A percentile compares a stretch with the other conserved stretches of the same genome.
Conservation (phyloP, 2,888 invertebrate genomes). For the Pasiphila rectangulata region DNA sequence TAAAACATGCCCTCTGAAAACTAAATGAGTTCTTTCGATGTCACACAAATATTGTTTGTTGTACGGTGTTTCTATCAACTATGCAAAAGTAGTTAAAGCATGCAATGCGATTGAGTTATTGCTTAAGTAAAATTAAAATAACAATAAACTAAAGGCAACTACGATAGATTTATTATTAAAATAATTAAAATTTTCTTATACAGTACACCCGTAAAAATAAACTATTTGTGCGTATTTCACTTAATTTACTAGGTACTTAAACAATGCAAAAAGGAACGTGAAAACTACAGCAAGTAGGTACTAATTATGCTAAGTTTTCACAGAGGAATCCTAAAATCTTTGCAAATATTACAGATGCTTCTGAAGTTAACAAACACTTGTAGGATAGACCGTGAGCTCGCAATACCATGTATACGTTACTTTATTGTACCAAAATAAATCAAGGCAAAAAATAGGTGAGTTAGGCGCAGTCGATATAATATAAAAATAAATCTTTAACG, state of each 20-base stretch:
- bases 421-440: too few species aligned
- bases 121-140: constrained; percentile 1
- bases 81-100: not conserved
- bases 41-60: not conserved
- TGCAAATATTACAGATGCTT: constrained; percentile 10
- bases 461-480: too few species aligned
- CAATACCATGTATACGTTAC: too few species aligned
- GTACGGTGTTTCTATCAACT: not conserved
- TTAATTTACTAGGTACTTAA: not conserved
- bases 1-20: not conserved
- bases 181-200: constrained; percentile 8
- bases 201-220: constrained; percentile 16
- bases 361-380: not conserved
- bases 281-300: not conserved
- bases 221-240: constrained; percentile 12
- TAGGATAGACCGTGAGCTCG: too few species aligned
- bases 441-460: too few species aligned
- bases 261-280: not conserved
- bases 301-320: not conserved
- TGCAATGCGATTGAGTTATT: not conserved
- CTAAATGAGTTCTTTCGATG: not conserved
- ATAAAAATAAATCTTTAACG: too few species aligned
- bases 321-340: not conserved
- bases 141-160: constrained; percentile 9
- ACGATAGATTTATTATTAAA: constrained; percentile 17